These are phyloP conservation scores for Empidonax alnorum DNA, from an alignment of 2,113 vertebrate genomes.

Conservation along the genomic window DNA sequence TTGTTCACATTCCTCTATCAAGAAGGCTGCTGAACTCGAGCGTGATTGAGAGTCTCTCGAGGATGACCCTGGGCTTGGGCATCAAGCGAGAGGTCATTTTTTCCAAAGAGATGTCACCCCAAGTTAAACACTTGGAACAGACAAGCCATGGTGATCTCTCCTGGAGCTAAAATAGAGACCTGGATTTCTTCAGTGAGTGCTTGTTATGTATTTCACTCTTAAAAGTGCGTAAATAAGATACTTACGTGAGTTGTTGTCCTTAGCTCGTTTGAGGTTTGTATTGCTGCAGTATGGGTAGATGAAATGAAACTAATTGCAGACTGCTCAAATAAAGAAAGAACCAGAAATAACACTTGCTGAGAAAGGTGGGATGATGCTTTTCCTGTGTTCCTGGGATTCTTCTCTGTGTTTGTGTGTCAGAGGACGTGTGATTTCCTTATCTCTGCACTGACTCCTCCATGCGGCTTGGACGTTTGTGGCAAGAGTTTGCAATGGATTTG, in stretches of 20 bases:
- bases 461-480: not conserved
- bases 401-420: not conserved
- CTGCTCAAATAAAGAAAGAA: not conserved
- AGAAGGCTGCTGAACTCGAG: slow-evolving; percentile 25
- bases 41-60: not conserved
- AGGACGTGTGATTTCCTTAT: not conserved
- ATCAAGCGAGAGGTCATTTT: slow-evolving; percentile 30
- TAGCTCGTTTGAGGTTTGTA: not conserved
- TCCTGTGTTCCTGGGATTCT: not conserved
- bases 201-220: not conserved
- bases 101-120: slow-evolving; percentile 2
- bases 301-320: not conserved
- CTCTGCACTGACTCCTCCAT: not conserved
- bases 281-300: not conserved
- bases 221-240: not conserved
- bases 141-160: not conserved
- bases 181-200: not conserved
- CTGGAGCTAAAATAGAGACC: not conserved
- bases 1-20: slow-evolving; percentile 1
- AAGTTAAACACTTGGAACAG: slow-evolving; percentile 32
- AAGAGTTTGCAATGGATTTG: not conserved
- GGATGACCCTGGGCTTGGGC: slow-evolving; percentile 17
- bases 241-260: not conserved
- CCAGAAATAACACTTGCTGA: not conserved
- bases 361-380: not conserved